Base-by-base conservation (phyloP, 2,888 invertebrate species). In the Pterostichus madidus region DNA sequence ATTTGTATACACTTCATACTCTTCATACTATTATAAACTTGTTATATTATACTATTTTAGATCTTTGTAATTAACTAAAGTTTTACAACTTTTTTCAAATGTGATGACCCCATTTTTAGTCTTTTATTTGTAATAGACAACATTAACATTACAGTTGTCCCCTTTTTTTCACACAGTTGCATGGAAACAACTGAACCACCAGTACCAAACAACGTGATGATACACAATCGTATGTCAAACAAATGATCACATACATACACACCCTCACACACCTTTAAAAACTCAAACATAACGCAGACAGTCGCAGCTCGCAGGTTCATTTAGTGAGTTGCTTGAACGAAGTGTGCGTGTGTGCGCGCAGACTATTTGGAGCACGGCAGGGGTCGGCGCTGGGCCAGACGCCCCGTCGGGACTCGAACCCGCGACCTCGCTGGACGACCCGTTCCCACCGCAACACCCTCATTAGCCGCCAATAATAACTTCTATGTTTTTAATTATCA, bases 381-480 rank as follows among this genome's bases (percentile, higher is more conserved):
- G 88, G 84, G 82, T 84, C 86, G 86, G 85, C 84, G 87, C 73
- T 79, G 78, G 83, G 81, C 78, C 81, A 78, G 71, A 61, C 68
- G 85, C 87, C 84, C 87, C 87, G 87, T 86, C 86, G 85, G 84
- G 86, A 84, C 84, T 84, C 85, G 84, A 86, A 76, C 86, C 87
- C 86, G 87, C 87, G 88, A 88, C 87, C 88, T 86, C 86, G 84
- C 10, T 15, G 35, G 32, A 35, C 71, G 59, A 39, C 71, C 10
- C 46, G 87, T 87, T 88, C 87, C 87, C 88, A 87, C 86, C 77
- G 15, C 53, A 86, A 88, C 88, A 88, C 89, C 88, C 88, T 89
- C 89, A 89, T 89, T 89, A 89, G 87, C 86, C 87, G 59, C 87
- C 88, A 88, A 88, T 88, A 88, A 89, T 89, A 88, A 88, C 87